Conservation (phyloP, 2,113 vertebrate genomes). For the Elachura formosa region DNA sequence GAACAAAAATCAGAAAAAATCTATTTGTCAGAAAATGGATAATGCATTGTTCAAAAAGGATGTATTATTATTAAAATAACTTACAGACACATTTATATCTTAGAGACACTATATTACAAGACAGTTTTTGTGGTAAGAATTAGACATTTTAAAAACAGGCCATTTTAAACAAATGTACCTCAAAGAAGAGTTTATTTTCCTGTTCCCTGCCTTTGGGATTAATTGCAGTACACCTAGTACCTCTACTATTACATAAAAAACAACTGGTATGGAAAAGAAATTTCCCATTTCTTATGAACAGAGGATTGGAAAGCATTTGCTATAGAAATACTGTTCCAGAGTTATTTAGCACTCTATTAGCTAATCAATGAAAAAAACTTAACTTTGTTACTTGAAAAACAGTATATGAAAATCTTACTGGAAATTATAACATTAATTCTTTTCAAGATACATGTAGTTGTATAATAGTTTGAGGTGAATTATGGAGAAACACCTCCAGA, state of each 20-base stretch:
- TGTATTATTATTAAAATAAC: not conserved
- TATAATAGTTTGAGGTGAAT: no score
- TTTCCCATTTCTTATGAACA: not conserved
- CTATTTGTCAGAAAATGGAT: not conserved
- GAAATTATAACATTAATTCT: not conserved
- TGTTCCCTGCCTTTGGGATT: not conserved
- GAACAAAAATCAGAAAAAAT: not conserved
- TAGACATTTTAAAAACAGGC: not conserved
- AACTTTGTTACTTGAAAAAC: not conserved
- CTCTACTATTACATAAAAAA: not conserved
- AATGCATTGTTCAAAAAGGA: not conserved
- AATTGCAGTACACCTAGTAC: not conserved
- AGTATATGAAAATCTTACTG: not conserved
- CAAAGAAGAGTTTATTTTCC: not conserved
- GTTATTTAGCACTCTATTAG: not conserved
- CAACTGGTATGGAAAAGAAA: not conserved
- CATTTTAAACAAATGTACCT: not conserved
- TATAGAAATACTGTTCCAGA: not conserved
- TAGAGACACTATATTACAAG: not conserved
- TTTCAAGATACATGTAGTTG: not conserved
- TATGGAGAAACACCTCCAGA: no score
- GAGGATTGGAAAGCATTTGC: not conserved
- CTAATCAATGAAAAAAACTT: not conserved
- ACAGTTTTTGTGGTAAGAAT: not conserved
- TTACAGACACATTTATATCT: not conserved